Evolutionary conservation across 2,797 vertebrate genomes (phyloP).

Genomic region (Falco rusticolus): DNA sequence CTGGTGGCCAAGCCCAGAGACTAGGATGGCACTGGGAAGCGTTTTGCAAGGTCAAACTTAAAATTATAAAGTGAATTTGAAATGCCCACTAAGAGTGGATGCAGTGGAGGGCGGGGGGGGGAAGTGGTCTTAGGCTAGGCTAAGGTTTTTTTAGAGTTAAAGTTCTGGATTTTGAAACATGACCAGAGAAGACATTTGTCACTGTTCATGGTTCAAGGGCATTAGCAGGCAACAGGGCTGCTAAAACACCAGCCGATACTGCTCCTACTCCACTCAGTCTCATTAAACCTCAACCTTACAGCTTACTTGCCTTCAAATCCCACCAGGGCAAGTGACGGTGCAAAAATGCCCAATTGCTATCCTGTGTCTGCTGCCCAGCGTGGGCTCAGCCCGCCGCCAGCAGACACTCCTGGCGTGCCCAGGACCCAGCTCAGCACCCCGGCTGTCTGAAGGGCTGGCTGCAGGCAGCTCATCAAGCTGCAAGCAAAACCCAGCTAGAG

Average conservation of each 20-base stretch:
- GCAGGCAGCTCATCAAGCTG: neutral
- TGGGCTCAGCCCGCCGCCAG: accelerated
- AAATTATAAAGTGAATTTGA: neutral
- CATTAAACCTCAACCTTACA: neutral
- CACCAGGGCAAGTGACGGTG: neutral
- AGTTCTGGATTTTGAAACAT: neutral
- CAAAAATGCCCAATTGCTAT: neutral
- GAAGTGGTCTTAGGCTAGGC: neutral
- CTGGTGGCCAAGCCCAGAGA: neutral
- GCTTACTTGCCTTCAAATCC: neutral
- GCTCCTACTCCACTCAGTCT: neutral
- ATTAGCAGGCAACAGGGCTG: neutral
- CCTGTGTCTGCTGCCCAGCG: accelerated
- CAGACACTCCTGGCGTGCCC: accelerated
- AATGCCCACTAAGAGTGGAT: neutral
- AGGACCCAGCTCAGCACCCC: neutral
- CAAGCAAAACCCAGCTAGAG: neutral
- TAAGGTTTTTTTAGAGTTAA: neutral
- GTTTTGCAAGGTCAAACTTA: neutral
- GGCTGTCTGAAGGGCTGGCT: accelerated
- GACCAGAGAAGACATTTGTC: neutral
- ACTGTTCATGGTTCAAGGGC: neutral
- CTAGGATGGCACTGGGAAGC: neutral
- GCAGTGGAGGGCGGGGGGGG: accelerated
- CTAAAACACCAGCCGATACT: neutral